Evolutionary conservation across 2,797 vertebrate species (phyloP), one percentile per base, ranked within the genome.

Genomic region (Lophius americanus): DNA sequence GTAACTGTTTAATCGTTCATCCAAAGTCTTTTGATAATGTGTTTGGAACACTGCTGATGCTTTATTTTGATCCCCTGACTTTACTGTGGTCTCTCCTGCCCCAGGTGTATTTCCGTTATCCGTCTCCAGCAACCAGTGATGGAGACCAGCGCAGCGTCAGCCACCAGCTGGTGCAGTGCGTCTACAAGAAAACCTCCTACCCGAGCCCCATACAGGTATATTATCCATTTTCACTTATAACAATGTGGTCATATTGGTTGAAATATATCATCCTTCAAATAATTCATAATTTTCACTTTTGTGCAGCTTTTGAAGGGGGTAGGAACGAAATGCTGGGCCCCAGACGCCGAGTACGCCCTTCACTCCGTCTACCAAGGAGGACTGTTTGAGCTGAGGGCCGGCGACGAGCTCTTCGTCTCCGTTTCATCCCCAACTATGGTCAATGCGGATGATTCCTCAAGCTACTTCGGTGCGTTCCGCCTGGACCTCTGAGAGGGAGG

Each of bases 331-430:
- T 96, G 95, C 89, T 97, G 95, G 96, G 93, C 95, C 0, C 94
- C 94, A 0, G 94, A 95, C 2, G 96, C 95, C 0, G 92, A 95
- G 78, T 96, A 96, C 1, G 95, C 96, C 49, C 94, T 97, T 6
- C 95, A 97, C 46, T 94, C 96, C 0, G 93, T 97, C 75, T 96
- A 97, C 91, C 96, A 96, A 86, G 96, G 96, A 0, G 96, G 96
- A 0, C 92, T 97, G n/a, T 97, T 97, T 0, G 94, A 97, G 78
- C 93, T 97, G 66, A 87, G 90, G 23, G 94, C 94, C 0, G 95
- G 95, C 0, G 96, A 97, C 0, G 95, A 96, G 88, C 92, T 97
- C 76, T 97, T 97, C 0, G 94, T 97, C 50, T 96, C 96, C 0
- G 94, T 95, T 33, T 96, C 95, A 1, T 95, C 95, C 3, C 87